phyloP scores from a whole-genome alignment of 37 sponge, comb jelly and placozoan species.

The Diacarnus erythraeanus region DNA sequence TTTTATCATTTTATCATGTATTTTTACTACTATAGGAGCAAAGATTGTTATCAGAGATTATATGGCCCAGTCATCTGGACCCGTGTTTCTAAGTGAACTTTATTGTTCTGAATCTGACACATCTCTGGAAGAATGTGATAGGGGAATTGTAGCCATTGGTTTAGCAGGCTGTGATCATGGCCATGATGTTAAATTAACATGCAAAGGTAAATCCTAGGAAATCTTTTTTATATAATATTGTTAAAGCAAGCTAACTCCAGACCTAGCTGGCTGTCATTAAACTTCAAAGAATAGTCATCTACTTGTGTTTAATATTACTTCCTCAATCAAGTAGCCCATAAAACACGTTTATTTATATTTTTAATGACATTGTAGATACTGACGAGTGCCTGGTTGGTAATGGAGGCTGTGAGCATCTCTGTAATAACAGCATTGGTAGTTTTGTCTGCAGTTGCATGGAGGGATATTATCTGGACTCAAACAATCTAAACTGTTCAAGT shows the following conservation, averaged over 20 bases:
- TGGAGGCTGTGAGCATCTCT: conserved; percentile 36
- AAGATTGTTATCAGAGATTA: not conserved
- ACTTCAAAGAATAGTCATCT: not conserved
- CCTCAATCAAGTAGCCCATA: too few relatives aligned
- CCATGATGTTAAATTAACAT: conserved; percentile 5
- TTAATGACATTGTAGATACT: not conserved
- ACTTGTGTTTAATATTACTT: not conserved
- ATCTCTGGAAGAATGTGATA: conserved; percentile 1
- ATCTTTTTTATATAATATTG: too few relatives aligned
- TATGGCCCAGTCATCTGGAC: conserved; percentile 7
- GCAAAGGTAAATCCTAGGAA: conserved; percentile 10
- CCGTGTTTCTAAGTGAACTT: conserved; percentile 40
- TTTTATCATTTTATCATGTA: too few relatives aligned
- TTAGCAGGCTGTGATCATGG: conserved; percentile 7
- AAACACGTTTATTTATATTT: too few relatives aligned
- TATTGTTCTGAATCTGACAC: conserved; percentile 9
- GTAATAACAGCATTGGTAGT: conserved; percentile 9
- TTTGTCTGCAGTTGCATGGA: conserved; percentile 19
- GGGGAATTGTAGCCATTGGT: not conserved
- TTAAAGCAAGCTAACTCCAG: too few relatives aligned
- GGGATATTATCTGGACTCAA: conserved; percentile 5
- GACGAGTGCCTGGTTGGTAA: conserved; percentile 34
- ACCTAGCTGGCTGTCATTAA: too few relatives aligned
- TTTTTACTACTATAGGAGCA: not conserved
- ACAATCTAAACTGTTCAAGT: not conserved